Conservation (phyloP, 2,888 invertebrate species). For the Ametastegia equiseti region DNA sequence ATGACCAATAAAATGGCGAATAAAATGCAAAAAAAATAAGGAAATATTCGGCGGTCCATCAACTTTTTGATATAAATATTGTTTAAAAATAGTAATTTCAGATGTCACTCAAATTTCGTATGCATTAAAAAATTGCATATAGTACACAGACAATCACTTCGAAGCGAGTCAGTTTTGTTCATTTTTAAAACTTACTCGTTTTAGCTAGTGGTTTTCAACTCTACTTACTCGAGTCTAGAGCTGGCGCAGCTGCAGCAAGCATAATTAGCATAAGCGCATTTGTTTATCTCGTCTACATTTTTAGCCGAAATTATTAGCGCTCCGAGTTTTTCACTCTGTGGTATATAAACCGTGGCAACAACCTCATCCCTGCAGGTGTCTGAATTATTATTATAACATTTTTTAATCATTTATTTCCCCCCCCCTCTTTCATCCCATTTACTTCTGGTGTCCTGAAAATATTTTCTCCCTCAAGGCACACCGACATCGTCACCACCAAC, state of each 20-base stretch:
- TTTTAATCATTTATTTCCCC: too few species aligned
- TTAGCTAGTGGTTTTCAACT: not conserved
- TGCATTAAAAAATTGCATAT: not conserved
- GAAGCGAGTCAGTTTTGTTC: not conserved
- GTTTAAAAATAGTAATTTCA: not conserved
- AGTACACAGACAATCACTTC: not conserved
- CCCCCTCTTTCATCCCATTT: not conserved
- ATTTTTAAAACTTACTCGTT: not conserved
- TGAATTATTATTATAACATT: not conserved
- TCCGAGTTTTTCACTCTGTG: slow-evolving; percentile 40
- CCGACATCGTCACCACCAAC: too few species aligned
- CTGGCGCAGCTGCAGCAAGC: too few species aligned
- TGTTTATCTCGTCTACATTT: slow-evolving; percentile 60
- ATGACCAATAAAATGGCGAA: too few species aligned
- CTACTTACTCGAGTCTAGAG: not conserved
- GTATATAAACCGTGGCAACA: not conserved
- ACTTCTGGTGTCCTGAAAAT: not conserved
- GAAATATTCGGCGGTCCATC: too few species aligned
- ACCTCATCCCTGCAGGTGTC: slow-evolving; percentile 12
- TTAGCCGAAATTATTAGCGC: slow-evolving; percentile 55
- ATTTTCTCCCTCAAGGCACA: slow-evolving; percentile 19
- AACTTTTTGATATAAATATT: too few species aligned
- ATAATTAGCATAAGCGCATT: slow-evolving; percentile 64
- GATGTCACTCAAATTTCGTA: not conserved
- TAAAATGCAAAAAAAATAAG: too few species aligned